phyloP scores from a whole-genome alignment of 1,140 invertebrate genomes.

The Leptopilina clavipes region DNA sequence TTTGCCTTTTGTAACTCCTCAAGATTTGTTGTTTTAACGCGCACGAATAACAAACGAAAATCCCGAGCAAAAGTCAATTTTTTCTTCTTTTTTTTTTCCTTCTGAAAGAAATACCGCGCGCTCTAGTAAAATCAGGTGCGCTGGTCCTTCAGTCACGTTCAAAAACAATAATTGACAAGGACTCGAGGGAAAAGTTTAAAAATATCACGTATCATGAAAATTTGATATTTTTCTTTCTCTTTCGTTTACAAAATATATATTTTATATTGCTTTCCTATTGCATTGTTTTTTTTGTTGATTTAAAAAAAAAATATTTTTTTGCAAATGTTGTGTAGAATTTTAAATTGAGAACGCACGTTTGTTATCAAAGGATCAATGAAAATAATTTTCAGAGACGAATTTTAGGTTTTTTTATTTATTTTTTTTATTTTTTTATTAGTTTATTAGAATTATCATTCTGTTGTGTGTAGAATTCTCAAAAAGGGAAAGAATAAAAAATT shows the following conservation, averaged over 20 bases:
- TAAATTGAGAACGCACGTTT: no score
- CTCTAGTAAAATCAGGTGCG: conserved; percentile 60
- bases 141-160: conserved; percentile 60
- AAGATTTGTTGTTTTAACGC: conserved; percentile 63
- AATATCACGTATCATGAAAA: conserved; percentile 31
- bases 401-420: no score
- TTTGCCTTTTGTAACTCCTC: conserved; percentile 49
- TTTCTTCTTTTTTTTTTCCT: conserved; percentile 35
- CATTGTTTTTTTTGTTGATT: not conserved
- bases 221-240: conserved; percentile 21
- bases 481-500: no score
- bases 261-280: not conserved
- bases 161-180: conserved; percentile 49
- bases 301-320: no score
- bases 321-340: no score
- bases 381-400: no score
- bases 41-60: conserved; percentile 61
- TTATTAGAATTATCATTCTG: no score
- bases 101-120: conserved; percentile 23
- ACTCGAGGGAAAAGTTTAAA: conserved; percentile 36
- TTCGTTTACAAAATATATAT: conserved; percentile 1
- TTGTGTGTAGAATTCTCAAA: no score
- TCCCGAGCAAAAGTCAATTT: conserved; percentile 62
- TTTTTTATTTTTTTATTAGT: no score
- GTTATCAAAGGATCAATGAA: no score